These are phyloP conservation scores for Orthosia incerta DNA, from an alignment of 2,888 invertebrate genomes.

Conservation along the genomic window DNA sequence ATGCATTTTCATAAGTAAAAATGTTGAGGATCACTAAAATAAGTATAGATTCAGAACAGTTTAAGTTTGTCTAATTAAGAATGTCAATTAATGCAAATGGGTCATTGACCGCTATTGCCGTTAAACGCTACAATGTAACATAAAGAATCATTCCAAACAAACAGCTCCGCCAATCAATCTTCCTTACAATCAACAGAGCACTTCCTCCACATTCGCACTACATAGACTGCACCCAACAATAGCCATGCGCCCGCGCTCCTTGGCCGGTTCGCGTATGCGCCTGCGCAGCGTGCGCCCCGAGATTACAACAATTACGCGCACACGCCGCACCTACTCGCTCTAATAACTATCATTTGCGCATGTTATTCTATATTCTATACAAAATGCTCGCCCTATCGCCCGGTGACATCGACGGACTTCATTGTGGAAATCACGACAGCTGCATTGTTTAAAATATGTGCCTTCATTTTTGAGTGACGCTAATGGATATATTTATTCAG, in stretches of 20 bases:
- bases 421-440: slow-evolving; percentile 59
- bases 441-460: slow-evolving; percentile 47
- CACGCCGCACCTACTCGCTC: slow-evolving; percentile 83
- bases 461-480: slow-evolving; percentile 30
- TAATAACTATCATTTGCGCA: slow-evolving; percentile 90
- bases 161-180: slow-evolving; percentile 21
- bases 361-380: slow-evolving; percentile 88
- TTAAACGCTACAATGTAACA: not conserved
- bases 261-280: slow-evolving; percentile 54
- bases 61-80: no score
- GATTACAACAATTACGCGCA: slow-evolving; percentile 89
- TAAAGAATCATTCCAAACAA: slow-evolving; percentile 6
- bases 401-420: slow-evolving; percentile 76
- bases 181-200: slow-evolving; percentile 43
- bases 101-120: no score
- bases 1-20: no score
- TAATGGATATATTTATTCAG: slow-evolving; percentile 55
- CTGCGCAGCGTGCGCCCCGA: slow-evolving; percentile 75
- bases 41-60: no score
- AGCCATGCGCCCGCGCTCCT: slow-evolving; percentile 66
- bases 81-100: no score
- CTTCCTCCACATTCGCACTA: slow-evolving; percentile 45
- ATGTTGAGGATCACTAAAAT: no score
- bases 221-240: slow-evolving; percentile 54
- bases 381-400: slow-evolving; percentile 83